Conservation (phyloP, 2,797 vertebrate species). For the Leontopithecus rosalia region DNA sequence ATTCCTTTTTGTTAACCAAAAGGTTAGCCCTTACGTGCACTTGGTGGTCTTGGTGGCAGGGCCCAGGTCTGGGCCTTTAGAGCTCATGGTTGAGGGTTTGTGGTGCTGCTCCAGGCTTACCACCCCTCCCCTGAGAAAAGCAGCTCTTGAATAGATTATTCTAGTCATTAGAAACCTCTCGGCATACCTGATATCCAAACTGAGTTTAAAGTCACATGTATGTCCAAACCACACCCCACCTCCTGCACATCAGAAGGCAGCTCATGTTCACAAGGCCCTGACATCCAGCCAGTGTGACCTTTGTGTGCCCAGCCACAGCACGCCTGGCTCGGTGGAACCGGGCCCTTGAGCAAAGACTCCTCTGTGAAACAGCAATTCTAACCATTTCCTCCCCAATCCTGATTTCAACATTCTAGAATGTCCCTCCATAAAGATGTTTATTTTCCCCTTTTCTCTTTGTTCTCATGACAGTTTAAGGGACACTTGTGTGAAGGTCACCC, state of each 20-base stretch:
- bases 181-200: not conserved
- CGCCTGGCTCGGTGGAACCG: rapidly evolving
- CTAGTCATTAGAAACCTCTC: constrained; percentile 16
- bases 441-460: not conserved
- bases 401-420: constrained; percentile 33
- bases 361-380: not conserved
- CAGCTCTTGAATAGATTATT: not conserved
- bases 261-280: not conserved
- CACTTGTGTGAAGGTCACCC: not conserved
- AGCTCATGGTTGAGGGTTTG: not conserved
- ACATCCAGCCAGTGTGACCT: not conserved
- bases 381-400: not conserved
- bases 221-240: not conserved
- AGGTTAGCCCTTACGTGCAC: rapidly evolving
- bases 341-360: not conserved
- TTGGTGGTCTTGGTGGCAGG: too few species aligned
- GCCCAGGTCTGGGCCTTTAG: rapidly evolving
- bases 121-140: not conserved
- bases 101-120: not conserved
- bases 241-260: not conserved
- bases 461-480: not conserved
- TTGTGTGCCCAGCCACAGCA: not conserved
- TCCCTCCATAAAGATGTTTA: not conserved
- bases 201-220: not conserved
- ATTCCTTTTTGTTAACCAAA: not conserved